Percentiles rank a stretch among this genome's conserved stretches.
These are phyloP conservation scores for Syndactyla subalaris DNA, from an alignment of 2,797 vertebrate genomes.

Conservation along the genomic window DNA sequence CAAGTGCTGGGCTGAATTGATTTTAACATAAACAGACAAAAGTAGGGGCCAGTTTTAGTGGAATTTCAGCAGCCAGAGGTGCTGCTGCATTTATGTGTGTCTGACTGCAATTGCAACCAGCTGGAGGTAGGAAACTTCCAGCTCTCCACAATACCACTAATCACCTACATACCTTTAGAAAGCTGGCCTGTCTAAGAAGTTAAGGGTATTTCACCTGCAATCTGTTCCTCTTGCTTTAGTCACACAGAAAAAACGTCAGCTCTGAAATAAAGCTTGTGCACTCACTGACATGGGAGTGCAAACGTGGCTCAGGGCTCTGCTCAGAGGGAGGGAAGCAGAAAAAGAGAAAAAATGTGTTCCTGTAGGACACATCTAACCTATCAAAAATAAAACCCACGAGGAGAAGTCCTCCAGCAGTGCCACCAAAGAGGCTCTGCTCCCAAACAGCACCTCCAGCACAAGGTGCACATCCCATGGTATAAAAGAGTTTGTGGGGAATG, in stretches of 20 bases:
- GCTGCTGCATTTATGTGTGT: not conserved
- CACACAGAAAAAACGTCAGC: not conserved
- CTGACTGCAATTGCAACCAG: not conserved
- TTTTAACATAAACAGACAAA: constrained; percentile 61
- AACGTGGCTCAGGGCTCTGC: not conserved
- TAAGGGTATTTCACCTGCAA: not conserved
- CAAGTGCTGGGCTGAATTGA: constrained; percentile 49
- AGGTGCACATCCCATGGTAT: accelerated
- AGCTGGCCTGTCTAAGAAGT: not conserved
- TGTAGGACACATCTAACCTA: accelerated
- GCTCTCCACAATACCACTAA: constrained; percentile 2
- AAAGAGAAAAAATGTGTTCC: not conserved
- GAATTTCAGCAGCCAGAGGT: constrained; percentile 9
- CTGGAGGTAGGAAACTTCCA: not conserved
- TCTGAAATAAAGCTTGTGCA: not conserved
- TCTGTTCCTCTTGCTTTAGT: not conserved
- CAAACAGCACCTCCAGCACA: not conserved
- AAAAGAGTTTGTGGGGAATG: not conserved
- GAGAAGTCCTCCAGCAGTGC: not conserved
- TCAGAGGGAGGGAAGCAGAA: not conserved
- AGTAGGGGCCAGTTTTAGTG: not conserved
- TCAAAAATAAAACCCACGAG: not conserved
- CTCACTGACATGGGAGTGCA: not conserved
- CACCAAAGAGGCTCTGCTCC: not conserved
- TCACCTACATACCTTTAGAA: constrained; percentile 22